phyloP scores from a whole-genome alignment of 2,113 vertebrate species.

The Atherinomorus stipes region DNA sequence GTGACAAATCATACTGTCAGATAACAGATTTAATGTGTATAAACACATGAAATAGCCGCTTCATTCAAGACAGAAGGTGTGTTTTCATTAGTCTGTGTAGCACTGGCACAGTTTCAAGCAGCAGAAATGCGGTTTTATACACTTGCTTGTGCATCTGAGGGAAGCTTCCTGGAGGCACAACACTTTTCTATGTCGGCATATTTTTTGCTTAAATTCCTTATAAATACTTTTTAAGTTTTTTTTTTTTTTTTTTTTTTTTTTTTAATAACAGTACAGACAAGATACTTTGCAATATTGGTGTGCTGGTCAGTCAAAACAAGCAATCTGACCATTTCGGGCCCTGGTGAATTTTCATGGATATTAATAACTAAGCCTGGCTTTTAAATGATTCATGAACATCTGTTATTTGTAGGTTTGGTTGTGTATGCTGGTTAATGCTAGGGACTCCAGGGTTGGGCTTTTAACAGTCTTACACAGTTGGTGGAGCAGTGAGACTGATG shows the following conservation, averaged over 20 bases:
- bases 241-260: slow-evolving; percentile 11
- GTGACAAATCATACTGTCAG: slow-evolving; percentile 24
- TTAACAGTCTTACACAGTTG: slow-evolving; percentile 14
- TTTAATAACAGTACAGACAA: background rate
- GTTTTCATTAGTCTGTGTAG: slow-evolving; percentile 23
- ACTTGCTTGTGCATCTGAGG: slow-evolving; percentile 22
- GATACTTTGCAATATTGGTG: background rate
- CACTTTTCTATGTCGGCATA: background rate
- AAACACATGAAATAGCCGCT: slow-evolving; percentile 4
- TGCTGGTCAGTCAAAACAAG: background rate
- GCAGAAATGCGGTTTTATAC: slow-evolving; percentile 2
- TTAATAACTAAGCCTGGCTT: slow-evolving; percentile 11
- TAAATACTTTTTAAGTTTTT: background rate
- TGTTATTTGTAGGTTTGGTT: background rate
- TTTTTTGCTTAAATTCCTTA: too few species aligned
- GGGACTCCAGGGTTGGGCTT: slow-evolving; percentile 1
- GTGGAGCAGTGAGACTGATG: slow-evolving; percentile 1
- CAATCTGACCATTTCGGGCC: background rate
- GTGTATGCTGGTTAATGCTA: slow-evolving; percentile 2
- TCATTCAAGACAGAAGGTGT: slow-evolving; percentile 1
- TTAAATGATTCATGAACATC: slow-evolving; percentile 21
- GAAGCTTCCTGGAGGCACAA: slow-evolving; percentile 25
- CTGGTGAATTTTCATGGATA: background rate
- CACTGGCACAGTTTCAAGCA: slow-evolving; percentile 39
- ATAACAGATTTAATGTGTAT: slow-evolving; percentile 32